These are phyloP conservation scores for Cheilosia grossa DNA, from an alignment of 2,888 invertebrate genomes.

Conservation along the genomic window DNA sequence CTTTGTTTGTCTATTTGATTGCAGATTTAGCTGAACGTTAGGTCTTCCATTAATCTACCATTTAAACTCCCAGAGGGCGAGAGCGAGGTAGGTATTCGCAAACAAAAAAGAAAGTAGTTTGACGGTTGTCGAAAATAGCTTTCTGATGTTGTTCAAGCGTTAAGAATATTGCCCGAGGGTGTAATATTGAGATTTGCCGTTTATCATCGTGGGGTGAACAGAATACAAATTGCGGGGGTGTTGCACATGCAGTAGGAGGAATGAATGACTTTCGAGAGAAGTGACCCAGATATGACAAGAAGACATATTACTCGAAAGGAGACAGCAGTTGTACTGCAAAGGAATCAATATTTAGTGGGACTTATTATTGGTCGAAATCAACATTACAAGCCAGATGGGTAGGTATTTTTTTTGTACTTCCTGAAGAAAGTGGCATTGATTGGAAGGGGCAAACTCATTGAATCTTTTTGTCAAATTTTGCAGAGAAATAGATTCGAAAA, in stretches of 20 bases:
- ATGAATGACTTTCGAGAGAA: constrained; percentile 3
- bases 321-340: constrained; percentile 10
- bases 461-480: not conserved
- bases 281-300: constrained; percentile 42
- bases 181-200: constrained; percentile 17
- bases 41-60: constrained; percentile 32
- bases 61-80: constrained; percentile 12
- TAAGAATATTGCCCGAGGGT: constrained; percentile 38
- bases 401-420: not conserved
- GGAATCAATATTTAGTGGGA: constrained; percentile 47
- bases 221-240: constrained; percentile 34
- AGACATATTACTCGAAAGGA: constrained; percentile 17
- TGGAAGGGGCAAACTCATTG: not conserved
- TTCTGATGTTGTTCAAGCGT: constrained; percentile 32
- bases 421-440: not conserved
- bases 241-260: constrained; percentile 20
- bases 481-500: too few relatives aligned
- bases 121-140: constrained; percentile 27
- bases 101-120: constrained; percentile 48
- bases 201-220: constrained; percentile 9
- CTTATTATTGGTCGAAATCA: not conserved
- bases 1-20: constrained; percentile 36
- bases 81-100: not conserved
- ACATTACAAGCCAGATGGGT: not conserved
- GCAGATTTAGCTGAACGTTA: constrained; percentile 35